Evolutionary conservation across 2,113 vertebrate genomes (phyloP), one percentile per base, ranked within the genome.

Genomic region (Cariama cristata): DNA sequence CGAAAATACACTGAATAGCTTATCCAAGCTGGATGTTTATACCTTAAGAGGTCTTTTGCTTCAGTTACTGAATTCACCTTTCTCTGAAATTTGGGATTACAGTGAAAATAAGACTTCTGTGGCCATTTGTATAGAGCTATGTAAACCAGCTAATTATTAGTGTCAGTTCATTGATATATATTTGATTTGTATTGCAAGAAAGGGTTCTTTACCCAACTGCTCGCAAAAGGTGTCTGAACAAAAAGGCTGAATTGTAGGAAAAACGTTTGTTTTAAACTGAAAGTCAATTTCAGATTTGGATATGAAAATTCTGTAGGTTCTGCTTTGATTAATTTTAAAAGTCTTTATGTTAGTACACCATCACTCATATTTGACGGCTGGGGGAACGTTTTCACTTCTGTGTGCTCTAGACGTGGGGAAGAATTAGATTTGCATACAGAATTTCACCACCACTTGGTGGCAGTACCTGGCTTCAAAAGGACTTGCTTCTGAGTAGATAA

Each of bases 401-500:
- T 79, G 44, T 58, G 63, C 53, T 69, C 12, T 73, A 1, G 18
- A 4, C 0, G 0, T 40, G 56, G 30, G 12, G 18, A 60, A 26
- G 63, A 76, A 88, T 63, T 75, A 68, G 23, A 17, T 91, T 72
- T 87, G 92, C 88, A 59, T 83, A 88, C 68, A 73, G 59, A 95
- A 94, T 80, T 82, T 98, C 86, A 82, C 88, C 44, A 44, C 98
- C 98, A 97, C 98, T 98, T 98, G 98, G 98, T 98, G 98, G 98
- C 98, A 98, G 96, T 98, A 93, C 96, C 55, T 97, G 94, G 97
- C 98, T 98, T 98, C 80, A 81, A 83, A 98, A 97, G 83, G 82
- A 53, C 86, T 90, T 80, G 23, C 64, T 63, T 93, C 40, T 86
- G 74, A 88, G 60, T 40, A 20, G 64, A 33, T 95, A 44, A 90